Base-by-base conservation (phyloP, 2,797 vertebrate species). In the Sebastes nivosus region DNA sequence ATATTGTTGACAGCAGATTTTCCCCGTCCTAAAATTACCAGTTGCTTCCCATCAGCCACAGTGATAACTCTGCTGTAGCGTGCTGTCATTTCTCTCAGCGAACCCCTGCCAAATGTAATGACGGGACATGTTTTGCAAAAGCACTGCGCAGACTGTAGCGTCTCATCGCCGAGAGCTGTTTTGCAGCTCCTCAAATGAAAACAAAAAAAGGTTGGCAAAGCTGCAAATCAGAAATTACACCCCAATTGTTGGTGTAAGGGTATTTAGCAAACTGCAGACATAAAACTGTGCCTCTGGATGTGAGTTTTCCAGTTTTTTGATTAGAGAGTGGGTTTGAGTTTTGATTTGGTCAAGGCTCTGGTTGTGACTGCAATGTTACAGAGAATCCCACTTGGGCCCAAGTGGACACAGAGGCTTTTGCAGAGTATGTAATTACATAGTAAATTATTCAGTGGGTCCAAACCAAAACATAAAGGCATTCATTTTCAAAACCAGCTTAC, bases 401-500 rank as follows among this genome's bases (percentile, higher is more conserved):
- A 94, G 86, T 94, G 93, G 94, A 94, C 93, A 90, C 67, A 55
- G 89, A 92, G 89, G 92, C 84, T 91, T 96, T 95, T 91, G 80
- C 86, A 85, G 85, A 92, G 86, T 89, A 87, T 95, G 91, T 94
- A 95, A 96, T 96, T 95, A 96, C 81, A 91, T 91, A 92, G 94
- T 94, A 93, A 95, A 95, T 95, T 94, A 94, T 95, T 93, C 93
- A 90, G 81, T 83, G 85, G 85, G 84, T 91, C 93, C 79, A 93
- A 94, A 93, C 88, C 92, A 90, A 92, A 94, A 94, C 90, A 92
- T 82, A 85, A 90, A 94, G 90, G 90, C 93, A 91, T 92, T 96
- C 90, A 95, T 96, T 95, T 95, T 93, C 92, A 87, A 94, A 94
- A 92, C 94, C 93, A 91, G 89, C 90, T 93, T 89, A 93, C 88